A percentile compares a stretch with the other conserved stretches of the same genome.
Evolutionary conservation across 2,113 vertebrate genomes (phyloP).

Genomic region (Callopanchax toddi): DNA sequence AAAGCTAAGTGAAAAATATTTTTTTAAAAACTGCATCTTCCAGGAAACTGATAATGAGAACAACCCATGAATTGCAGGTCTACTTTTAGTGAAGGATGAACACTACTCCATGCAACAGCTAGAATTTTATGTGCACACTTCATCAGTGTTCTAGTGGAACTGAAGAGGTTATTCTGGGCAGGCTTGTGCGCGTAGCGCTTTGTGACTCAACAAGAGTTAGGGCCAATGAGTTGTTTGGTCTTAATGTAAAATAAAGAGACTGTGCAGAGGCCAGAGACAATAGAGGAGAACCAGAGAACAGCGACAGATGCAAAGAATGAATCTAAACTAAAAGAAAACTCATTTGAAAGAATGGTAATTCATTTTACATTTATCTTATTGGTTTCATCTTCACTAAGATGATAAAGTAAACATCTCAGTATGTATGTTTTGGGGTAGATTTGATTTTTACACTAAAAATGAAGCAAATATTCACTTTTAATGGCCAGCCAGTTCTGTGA

Average conservation of each 20-base stretch:
- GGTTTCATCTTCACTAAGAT: not conserved
- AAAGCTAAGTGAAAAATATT: not conserved
- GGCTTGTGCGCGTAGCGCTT: conserved; percentile 53
- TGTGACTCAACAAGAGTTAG: conserved; percentile 71
- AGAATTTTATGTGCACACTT: conserved; percentile 29
- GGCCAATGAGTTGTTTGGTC: conserved; percentile 44
- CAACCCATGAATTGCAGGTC: not conserved
- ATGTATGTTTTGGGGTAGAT: conserved; percentile 15
- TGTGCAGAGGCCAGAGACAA: not conserved
- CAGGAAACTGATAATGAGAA: not conserved
- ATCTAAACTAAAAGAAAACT: not conserved
- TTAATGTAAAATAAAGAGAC: conserved; percentile 46
- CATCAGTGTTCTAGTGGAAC: conserved; percentile 64
- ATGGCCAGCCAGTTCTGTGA: conserved; percentile 43
- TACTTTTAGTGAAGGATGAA: not conserved
- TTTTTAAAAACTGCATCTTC: not conserved
- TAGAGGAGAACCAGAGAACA: not conserved
- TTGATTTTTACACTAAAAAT: conserved; percentile 26
- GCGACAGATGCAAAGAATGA: not conserved
- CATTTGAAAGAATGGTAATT: too few relatives aligned
- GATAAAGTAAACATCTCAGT: too few relatives aligned
- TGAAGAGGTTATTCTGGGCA: conserved; percentile 71
- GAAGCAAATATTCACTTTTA: conserved; percentile 40
- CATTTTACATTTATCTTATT: too few relatives aligned
- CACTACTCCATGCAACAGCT: not conserved